phyloP scores from a whole-genome alignment of 2,888 invertebrate genomes.

The Caradrina kadenii region DNA sequence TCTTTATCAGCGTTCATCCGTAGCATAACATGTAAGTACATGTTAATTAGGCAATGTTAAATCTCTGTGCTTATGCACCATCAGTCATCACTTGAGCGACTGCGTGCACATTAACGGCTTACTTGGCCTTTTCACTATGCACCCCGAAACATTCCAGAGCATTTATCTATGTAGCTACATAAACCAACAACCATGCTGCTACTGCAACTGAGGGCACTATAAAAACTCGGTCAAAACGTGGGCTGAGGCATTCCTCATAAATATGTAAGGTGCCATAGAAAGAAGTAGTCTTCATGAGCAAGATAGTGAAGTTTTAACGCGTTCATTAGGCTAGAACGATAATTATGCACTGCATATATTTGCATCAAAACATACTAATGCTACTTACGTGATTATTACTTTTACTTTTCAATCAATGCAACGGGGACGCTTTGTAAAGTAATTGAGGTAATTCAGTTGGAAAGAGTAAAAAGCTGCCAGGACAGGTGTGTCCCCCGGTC shows the following conservation, averaged over 20 bases:
- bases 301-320: conserved; percentile 57
- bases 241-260: conserved; percentile 58
- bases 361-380: conserved; percentile 41
- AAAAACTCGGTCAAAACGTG: conserved; percentile 61
- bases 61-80: conserved; percentile 17
- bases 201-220: conserved; percentile 47
- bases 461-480: conserved; percentile 61
- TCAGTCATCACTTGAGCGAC: conserved; percentile 22
- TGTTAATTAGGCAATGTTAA: conserved; percentile 30
- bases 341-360: conserved; percentile 55
- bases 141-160: conserved; percentile 66
- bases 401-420: conserved; percentile 66
- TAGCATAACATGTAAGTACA: conserved; percentile 10
- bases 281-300: conserved; percentile 56
- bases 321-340: conserved; percentile 67
- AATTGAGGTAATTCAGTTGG: conserved; percentile 41
- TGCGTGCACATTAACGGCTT: conserved; percentile 61
- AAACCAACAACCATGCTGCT: conserved; percentile 35
- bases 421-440: conserved; percentile 19
- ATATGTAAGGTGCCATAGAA: conserved; percentile 63
- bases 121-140: conserved; percentile 78
- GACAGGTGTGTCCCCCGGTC: conserved; percentile 71
- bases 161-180: conserved; percentile 46
- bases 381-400: conserved; percentile 56
- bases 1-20: conserved; percentile 20